Evolutionary conservation across 2,113 vertebrate genomes (phyloP).

Genomic region (Microcebus lehilahytsara): DNA sequence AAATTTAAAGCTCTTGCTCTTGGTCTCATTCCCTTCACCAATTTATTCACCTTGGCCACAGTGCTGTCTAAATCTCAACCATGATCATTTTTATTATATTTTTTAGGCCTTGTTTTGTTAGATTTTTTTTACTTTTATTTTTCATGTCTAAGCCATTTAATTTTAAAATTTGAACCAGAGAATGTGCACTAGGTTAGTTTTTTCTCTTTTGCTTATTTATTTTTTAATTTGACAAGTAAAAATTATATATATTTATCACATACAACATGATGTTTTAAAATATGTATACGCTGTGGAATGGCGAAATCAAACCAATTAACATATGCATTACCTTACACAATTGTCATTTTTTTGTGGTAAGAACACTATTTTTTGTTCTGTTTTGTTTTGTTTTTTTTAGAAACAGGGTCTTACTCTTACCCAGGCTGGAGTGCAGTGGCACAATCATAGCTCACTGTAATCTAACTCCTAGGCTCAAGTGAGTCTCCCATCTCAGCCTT

Average conservation of each 20-base stretch:
- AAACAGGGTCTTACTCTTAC: too few relatives aligned
- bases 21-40: neutral
- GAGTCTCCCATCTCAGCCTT: too few relatives aligned
- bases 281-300: neutral
- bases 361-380: neutral
- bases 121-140: neutral
- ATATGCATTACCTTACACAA: neutral
- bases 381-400: too few relatives aligned
- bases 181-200: neutral
- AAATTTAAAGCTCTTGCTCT: neutral
- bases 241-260: neutral
- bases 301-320: neutral
- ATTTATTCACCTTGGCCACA: neutral
- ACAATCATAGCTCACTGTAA: too few relatives aligned
- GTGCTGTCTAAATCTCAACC: neutral
- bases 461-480: too few relatives aligned
- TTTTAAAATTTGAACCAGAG: slow-evolving; percentile 22
- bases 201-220: neutral
- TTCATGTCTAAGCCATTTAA: neutral
- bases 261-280: neutral
- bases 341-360: neutral
- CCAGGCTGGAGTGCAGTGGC: too few relatives aligned
- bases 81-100: neutral
- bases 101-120: neutral
- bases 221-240: neutral